Conservation (phyloP, 92 coral and sea anemone genomes). For the Blastomussa wellsi region DNA sequence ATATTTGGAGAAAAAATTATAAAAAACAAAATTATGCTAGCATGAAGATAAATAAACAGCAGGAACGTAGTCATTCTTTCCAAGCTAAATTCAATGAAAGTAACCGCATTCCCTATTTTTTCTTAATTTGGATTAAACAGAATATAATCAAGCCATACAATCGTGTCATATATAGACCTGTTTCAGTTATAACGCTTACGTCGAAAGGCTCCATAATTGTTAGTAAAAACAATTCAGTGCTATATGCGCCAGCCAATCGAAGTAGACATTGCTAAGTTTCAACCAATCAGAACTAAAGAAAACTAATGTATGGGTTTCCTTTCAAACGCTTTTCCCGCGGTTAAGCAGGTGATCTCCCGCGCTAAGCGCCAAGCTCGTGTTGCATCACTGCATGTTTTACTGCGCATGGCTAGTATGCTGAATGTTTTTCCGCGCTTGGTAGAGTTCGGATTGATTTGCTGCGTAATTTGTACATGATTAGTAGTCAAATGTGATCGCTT, state of each 20-base stretch:
- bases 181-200: too few relatives aligned
- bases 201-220: too few relatives aligned
- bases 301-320: neutral
- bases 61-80: neutral
- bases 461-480: neutral
- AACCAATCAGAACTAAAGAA: neutral
- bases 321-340: neutral
- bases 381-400: neutral
- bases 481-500: neutral
- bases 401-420: neutral
- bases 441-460: neutral
- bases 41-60: neutral
- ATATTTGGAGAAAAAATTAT: neutral
- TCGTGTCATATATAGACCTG: too few relatives aligned
- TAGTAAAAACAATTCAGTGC: neutral
- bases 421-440: neutral
- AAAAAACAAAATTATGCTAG: neutral
- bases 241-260: neutral
- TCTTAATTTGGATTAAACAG: neutral
- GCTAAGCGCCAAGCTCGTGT: neutral
- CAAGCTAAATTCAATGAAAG: neutral
- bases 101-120: neutral
- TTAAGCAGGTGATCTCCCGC: neutral
- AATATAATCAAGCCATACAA: neutral
- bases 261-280: neutral